phyloP scores from a whole-genome alignment of 2,888 invertebrate species.

The Seladonia tumulorum region DNA sequence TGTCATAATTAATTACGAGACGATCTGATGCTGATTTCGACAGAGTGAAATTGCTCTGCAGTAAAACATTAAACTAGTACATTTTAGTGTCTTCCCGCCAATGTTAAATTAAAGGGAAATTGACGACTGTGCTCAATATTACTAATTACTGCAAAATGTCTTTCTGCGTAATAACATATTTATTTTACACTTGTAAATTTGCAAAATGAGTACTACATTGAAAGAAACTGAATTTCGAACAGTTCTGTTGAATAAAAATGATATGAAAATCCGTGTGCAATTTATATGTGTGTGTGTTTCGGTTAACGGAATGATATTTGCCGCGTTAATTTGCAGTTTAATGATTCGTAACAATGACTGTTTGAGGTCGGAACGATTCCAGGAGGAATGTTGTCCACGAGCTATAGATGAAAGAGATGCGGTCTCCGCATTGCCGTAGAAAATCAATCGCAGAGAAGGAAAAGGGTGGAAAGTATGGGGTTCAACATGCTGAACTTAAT shows the following conservation, averaged over 20 bases:
- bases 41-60: not conserved
- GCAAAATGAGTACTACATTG: too few relatives aligned
- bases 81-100: too few relatives aligned
- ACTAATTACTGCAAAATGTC: too few relatives aligned
- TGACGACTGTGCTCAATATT: too few relatives aligned
- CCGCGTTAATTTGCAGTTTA: not conserved
- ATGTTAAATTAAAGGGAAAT: too few relatives aligned
- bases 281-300: not conserved
- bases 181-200: too few relatives aligned
- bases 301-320: not conserved
- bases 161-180: too few relatives aligned
- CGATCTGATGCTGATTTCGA: not conserved
- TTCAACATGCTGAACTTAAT: constrained; percentile 1
- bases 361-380: constrained; percentile 7
- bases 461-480: constrained; percentile 13
- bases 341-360: not conserved
- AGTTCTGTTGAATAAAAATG: not conserved
- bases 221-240: too few relatives aligned
- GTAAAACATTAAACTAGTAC: not conserved
- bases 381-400: constrained; percentile 23
- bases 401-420: constrained; percentile 42
- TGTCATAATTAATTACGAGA: not conserved
- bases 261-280: not conserved
- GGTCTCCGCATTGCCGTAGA: constrained; percentile 45
- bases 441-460: constrained; percentile 38